These are phyloP conservation scores for Poecile atricapillus DNA, from an alignment of 2,113 vertebrate genomes.

Conservation along the genomic window DNA sequence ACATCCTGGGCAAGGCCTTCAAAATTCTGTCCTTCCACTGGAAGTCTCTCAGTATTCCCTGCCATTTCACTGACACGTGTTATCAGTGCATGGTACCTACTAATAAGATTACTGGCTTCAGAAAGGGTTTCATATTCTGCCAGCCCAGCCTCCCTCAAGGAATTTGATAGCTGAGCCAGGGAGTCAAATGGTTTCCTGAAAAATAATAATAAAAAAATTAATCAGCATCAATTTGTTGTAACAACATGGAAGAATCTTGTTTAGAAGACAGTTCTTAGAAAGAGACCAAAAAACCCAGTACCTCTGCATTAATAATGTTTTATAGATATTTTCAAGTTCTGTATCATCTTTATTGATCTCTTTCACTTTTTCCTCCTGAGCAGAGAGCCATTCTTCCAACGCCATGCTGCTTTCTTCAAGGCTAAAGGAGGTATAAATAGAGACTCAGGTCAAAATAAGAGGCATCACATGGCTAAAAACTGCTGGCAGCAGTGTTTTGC, in stretches of 20 bases:
- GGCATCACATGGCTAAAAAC: background rate
- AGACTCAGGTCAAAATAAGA: background rate
- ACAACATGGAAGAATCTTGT: background rate
- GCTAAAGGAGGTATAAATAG: slow-evolving; percentile 33
- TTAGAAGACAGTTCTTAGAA: background rate
- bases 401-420: slow-evolving; percentile 56
- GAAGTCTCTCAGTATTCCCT: slow-evolving; percentile 19
- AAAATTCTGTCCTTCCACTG: slow-evolving; percentile 41
- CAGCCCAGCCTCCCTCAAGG: slow-evolving; percentile 63
- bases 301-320: slow-evolving; percentile 63
- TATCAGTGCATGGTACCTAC: slow-evolving; percentile 59
- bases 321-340: slow-evolving; percentile 42
- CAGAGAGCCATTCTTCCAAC: slow-evolving; percentile 65
- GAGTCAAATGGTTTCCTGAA: slow-evolving; percentile 70
- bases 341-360: slow-evolving; percentile 24
- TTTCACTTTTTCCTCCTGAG: slow-evolving; percentile 67
- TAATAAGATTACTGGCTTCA: slow-evolving; percentile 39
- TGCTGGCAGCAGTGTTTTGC: background rate
- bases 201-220: background rate
- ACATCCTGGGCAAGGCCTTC: slow-evolving; percentile 60
- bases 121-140: slow-evolving; percentile 33
- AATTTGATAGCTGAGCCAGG: slow-evolving; percentile 54
- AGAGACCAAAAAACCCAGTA: background rate
- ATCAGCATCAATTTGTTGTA: background rate
- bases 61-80: slow-evolving; percentile 21